Evolutionary conservation across 2,797 vertebrate species (phyloP).

Genomic region (Fringilla coelebs): DNA sequence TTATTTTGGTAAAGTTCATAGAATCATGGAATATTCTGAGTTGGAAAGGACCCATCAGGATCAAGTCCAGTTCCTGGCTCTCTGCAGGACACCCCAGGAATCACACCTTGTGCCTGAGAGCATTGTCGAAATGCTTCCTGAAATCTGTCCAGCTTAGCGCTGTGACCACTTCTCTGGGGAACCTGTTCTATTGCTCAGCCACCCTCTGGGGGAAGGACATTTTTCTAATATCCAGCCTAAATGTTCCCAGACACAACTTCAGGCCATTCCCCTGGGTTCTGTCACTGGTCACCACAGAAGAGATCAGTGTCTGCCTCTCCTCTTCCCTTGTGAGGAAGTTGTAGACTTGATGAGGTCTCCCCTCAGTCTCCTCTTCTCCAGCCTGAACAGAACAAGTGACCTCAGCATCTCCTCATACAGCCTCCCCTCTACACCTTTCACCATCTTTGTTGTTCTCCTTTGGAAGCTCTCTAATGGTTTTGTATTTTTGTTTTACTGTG

Average conservation of each 20-base stretch:
- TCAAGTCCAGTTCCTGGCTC: not conserved
- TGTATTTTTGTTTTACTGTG: not conserved
- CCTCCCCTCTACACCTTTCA: not conserved
- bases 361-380: not conserved
- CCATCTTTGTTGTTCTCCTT: not conserved
- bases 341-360: not conserved
- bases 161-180: not conserved
- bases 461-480: fast-evolving
- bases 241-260: not conserved
- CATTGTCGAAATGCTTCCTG: not conserved
- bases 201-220: fast-evolving
- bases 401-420: fast-evolving
- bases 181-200: not conserved
- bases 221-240: not conserved
- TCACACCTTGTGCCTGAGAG: not conserved
- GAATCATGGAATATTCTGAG: not conserved
- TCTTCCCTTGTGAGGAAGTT: not conserved
- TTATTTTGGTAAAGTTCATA: not conserved
- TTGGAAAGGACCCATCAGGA: not conserved
- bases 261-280: not conserved
- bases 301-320: not conserved
- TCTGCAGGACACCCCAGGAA: not conserved
- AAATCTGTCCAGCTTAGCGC: fast-evolving
- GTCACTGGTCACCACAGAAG: not conserved
- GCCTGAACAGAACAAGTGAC: not conserved